Percentiles rank a stretch among this genome's conserved stretches.
These are phyloP conservation scores for Gisinianus flammeolus DNA, from an alignment of 2,888 invertebrate genomes.

Conservation along the genomic window DNA sequence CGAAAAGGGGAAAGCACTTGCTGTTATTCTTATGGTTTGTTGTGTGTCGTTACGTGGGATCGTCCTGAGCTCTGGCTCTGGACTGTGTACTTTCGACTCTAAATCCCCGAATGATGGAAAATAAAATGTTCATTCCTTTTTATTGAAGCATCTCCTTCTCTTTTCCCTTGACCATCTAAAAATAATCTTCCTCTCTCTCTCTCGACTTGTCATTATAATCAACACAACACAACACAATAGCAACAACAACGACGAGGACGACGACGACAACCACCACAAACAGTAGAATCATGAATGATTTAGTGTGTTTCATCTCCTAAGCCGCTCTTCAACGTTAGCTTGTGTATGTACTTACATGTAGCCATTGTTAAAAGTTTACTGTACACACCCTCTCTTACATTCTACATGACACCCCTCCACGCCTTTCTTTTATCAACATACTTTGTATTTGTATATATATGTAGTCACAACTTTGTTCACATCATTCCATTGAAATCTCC, in stretches of 20 bases:
- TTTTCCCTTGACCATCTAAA: neutral
- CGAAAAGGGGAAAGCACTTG: neutral
- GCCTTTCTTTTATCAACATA: conserved; percentile 38
- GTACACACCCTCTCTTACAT: neutral
- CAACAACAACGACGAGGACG: neutral
- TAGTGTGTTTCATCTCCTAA: conserved; percentile 2
- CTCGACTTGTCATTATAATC: neutral
- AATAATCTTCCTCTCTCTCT: neutral
- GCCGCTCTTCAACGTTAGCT: neutral
- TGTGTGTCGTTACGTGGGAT: neutral
- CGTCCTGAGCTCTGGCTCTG: neutral
- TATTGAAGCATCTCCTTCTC: neutral
- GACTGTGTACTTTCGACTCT: no score
- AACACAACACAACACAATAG: neutral
- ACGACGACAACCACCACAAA: neutral
- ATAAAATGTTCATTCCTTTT: no score
- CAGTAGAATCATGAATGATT: conserved; percentile 30
- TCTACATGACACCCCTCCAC: conserved; percentile 30
- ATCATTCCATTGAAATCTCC: neutral
- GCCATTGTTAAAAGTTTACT: neutral
- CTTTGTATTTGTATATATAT: no score
- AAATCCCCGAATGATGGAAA: no score
- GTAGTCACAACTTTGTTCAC: neutral
- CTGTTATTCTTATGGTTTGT: neutral
- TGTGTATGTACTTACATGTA: neutral